These are phyloP conservation scores for Emydocephalus ijimae DNA, from an alignment of 2,113 vertebrate genomes.

Conservation along the genomic window DNA sequence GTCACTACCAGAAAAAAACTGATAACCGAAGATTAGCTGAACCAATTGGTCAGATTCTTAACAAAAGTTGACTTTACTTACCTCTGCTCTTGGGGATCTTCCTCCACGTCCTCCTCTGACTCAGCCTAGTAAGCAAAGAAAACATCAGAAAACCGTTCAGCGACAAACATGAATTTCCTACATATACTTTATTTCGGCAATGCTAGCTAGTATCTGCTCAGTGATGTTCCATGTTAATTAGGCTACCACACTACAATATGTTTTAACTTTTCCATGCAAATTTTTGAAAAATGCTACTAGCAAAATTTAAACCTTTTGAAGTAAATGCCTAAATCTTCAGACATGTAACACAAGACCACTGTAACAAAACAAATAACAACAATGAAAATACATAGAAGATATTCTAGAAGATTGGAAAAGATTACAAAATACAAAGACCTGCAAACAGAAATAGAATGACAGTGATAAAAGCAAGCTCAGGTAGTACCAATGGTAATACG, in stretches of 20 bases:
- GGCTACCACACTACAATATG: neutral
- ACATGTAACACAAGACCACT: neutral
- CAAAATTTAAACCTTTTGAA: neutral
- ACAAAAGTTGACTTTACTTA: conserved; percentile 57
- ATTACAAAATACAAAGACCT: neutral
- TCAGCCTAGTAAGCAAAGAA: conserved; percentile 76
- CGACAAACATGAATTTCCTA: neutral
- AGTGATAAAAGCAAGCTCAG: neutral
- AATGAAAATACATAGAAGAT: neutral
- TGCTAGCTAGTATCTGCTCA: neutral
- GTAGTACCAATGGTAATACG: neutral
- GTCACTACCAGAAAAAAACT: neutral
- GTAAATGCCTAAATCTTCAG: neutral
- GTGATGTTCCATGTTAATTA: neutral
- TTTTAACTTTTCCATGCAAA: neutral
- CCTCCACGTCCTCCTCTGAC: conserved; percentile 83
- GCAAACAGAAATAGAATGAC: neutral
- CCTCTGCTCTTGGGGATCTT: conserved; percentile 84
- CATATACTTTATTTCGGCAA: neutral
- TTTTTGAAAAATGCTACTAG: neutral
- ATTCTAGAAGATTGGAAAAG: neutral
- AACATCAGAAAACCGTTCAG: conserved; percentile 42
- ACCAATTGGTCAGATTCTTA: neutral
- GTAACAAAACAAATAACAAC: neutral
- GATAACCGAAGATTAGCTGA: neutral